These are phyloP conservation scores for Melopsittacus undulatus DNA, from an alignment of 2,797 vertebrate genomes.

Conservation along the genomic window DNA sequence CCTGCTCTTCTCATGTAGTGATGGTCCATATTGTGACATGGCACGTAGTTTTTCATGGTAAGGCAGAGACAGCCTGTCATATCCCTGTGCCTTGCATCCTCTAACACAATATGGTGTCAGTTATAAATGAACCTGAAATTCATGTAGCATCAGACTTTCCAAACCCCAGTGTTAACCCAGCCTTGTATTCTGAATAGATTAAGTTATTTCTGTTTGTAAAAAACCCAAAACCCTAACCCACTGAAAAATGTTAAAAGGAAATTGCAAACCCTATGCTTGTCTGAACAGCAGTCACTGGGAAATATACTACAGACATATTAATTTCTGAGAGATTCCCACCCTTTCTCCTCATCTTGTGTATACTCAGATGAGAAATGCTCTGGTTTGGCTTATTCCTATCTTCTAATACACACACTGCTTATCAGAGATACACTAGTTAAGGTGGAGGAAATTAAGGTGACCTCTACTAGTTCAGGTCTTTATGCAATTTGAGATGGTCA, in stretches of 20 bases:
- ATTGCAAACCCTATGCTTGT: slow-evolving; percentile 46
- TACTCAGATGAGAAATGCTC: slow-evolving; percentile 6
- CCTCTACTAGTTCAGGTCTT: slow-evolving; percentile 55
- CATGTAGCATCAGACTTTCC: not conserved
- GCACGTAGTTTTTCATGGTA: not conserved
- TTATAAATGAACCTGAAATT: slow-evolving; percentile 2
- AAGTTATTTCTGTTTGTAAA: not conserved
- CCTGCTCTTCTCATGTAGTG: rapidly evolving
- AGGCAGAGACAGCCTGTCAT: not conserved
- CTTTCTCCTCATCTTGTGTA: not conserved
- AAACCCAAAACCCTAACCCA: not conserved
- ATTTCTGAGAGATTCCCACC: not conserved
- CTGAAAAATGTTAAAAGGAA: slow-evolving; percentile 38
- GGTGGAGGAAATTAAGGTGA: slow-evolving; percentile 68
- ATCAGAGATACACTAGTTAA: slow-evolving; percentile 61
- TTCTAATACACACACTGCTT: not conserved
- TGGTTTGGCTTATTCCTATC: slow-evolving; percentile 27
- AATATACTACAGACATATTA: not conserved
- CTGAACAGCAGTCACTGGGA: slow-evolving; percentile 42
- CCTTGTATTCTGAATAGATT: not conserved
- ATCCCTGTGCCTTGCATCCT: not conserved
- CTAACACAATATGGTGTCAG: not conserved
- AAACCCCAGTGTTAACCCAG: not conserved
- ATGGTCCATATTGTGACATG: not conserved
- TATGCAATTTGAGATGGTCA: slow-evolving; percentile 61